Base-by-base conservation (phyloP, 2,797 vertebrate species). In the Syngnathus rostellatus region DNA sequence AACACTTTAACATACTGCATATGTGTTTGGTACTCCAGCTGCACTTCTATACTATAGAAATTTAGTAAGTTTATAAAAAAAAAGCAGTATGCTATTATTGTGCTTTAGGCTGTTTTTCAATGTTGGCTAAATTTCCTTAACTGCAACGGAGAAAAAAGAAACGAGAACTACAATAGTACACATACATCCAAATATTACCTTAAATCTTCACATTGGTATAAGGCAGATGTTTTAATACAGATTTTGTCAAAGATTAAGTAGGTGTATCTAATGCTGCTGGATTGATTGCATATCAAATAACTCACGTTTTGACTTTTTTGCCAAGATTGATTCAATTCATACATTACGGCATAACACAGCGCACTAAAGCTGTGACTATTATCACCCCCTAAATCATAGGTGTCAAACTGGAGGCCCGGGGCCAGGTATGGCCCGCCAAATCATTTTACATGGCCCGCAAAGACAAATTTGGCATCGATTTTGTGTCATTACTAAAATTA, bases 321-420 rank as follows among this genome's bases (percentile, higher is more conserved):
- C 6, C 54, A 37, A 17, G 25, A 57, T 41, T 21, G 10, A 60
- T 60, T 40, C 5, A 46, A 58, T 76, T 76, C 72, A 25, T 55
- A 21, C 60, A 21, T 21, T 6, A 21, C 11, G 41, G 43, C 38
- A 17, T 12, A 60, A n/a, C 19, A 5, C 38, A 9, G 16, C 55
- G 37, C 14, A 8, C 21, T 54, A 57, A 31, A 63, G 16, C 16
- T 1, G 2, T 4, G 10, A 63, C 23, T 63, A 73, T 67, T 64
- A 72, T 75, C 41, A 37, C 53, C 63, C 25, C 76, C 69, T 65
- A 31, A 31, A 31, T 31, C 31, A 31, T 4, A 3, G 31, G 31
- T 31, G 31, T 31, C 31, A 31, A 31, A 31, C 31, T 31, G 31
- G 31, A 31, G 31, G 31, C 31, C 31, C 31, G 31, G 31, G 31